Conservation (phyloP, 2,113 vertebrate species). For the Megaleporinus macrocephalus region DNA sequence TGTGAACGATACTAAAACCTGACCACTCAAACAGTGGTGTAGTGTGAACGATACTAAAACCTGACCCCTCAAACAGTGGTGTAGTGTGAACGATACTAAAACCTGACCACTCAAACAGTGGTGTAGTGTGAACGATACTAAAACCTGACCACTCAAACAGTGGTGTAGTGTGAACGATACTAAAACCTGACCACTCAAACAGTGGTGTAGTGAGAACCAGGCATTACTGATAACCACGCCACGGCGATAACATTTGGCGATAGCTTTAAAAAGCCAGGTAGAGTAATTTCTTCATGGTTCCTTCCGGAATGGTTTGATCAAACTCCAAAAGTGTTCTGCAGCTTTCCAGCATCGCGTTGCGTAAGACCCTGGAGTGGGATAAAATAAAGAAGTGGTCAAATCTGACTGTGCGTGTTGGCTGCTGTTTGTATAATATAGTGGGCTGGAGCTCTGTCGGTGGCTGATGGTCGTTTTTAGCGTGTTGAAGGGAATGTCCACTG, state of each 20-base stretch:
- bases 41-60: too few relatives aligned
- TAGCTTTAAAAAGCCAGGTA: not conserved
- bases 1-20: too few relatives aligned
- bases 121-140: too few relatives aligned
- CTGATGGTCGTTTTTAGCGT: not conserved
- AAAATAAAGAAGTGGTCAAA: conserved; percentile 32
- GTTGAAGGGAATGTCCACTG: not conserved
- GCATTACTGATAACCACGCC: not conserved
- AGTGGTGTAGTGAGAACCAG: too few relatives aligned
- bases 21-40: too few relatives aligned
- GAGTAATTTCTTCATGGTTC: not conserved
- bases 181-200: too few relatives aligned
- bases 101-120: too few relatives aligned
- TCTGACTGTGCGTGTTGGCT: not conserved
- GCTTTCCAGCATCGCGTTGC: not conserved
- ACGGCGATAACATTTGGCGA: not conserved
- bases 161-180: too few relatives aligned
- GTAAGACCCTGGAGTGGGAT: not conserved
- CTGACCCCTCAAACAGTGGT: too few relatives aligned
- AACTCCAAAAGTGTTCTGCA: not conserved
- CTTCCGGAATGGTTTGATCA: not conserved
- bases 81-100: too few relatives aligned
- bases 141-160: too few relatives aligned
- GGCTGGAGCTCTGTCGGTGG: not conserved
- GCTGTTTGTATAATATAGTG: not conserved